Evolutionary conservation across 2,113 vertebrate genomes (phyloP).

Genomic region (Brienomyrus brachyistius): DNA sequence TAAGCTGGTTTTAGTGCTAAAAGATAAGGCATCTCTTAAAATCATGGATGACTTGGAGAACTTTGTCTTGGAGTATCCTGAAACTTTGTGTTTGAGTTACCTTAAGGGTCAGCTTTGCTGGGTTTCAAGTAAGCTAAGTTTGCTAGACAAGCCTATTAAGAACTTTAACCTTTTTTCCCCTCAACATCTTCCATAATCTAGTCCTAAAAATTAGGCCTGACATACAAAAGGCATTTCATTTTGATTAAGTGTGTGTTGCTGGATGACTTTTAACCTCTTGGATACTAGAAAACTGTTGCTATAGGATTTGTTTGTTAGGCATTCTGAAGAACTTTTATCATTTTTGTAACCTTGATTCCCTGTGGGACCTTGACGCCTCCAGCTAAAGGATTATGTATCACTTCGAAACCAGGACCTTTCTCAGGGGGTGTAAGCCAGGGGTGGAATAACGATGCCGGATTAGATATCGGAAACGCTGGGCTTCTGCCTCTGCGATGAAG

Average conservation of each 20-base stretch:
- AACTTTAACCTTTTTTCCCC: neutral
- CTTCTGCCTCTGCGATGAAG: neutral
- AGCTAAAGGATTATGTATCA: neutral
- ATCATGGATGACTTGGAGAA: neutral
- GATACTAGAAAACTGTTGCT: neutral
- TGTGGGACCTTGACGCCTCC: neutral
- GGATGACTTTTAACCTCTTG: neutral
- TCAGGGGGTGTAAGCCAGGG: neutral
- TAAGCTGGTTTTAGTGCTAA: neutral
- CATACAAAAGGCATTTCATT: neutral
- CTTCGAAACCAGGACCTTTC: neutral
- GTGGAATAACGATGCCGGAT: neutral
- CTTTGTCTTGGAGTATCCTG: neutral
- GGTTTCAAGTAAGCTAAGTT: neutral
- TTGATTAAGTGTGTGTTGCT: neutral
- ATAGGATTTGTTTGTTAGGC: neutral
- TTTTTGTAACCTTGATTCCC: neutral
- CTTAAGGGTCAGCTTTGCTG: neutral
- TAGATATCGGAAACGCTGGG: neutral
- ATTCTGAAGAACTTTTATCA: neutral
- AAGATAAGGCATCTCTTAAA: neutral
- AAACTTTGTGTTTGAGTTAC: neutral
- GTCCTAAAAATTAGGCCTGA: neutral
- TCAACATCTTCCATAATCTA: neutral
- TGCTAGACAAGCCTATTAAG: neutral